Evolutionary conservation across 2,113 vertebrate species (phyloP).

Genomic region (Turdus rufiventris): DNA sequence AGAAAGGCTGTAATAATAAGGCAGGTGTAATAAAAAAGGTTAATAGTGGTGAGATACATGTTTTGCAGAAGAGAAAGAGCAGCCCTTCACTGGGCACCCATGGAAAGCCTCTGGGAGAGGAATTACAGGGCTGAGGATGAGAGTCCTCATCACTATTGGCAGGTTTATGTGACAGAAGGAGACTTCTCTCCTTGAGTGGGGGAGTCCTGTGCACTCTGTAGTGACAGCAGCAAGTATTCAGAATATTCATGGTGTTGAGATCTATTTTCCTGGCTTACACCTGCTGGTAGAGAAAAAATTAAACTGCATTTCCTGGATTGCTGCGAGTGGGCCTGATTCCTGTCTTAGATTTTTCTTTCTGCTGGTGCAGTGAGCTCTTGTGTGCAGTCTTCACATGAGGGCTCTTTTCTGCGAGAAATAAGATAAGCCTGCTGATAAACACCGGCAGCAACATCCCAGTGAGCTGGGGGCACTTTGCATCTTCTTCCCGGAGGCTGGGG

Average conservation of each 20-base stretch:
- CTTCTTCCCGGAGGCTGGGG: accelerated
- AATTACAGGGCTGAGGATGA: background rate
- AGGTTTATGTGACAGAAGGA: background rate
- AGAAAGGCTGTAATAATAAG: background rate
- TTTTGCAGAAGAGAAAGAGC: background rate
- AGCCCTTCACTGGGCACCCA: accelerated
- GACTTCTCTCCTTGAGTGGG: background rate
- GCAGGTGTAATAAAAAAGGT: background rate
- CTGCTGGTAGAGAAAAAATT: background rate
- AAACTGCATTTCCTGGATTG: background rate
- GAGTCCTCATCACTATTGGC: background rate
- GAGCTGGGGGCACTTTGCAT: background rate
- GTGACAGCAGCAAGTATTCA: background rate
- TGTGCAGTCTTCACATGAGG: background rate
- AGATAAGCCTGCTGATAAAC: background rate
- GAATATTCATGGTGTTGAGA: background rate
- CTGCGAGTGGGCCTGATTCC: background rate
- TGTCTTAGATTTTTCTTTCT: background rate
- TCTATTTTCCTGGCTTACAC: background rate
- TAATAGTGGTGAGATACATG: too few relatives aligned
- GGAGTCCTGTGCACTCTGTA: background rate
- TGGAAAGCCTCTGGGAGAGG: background rate
- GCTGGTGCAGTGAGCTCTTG: accelerated
- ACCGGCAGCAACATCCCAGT: background rate
- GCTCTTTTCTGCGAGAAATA: background rate